A percentile compares a stretch with the other conserved stretches of the same genome.
Conservation (phyloP, 23 tunicate species). For the Botrylloides violaceus region DNA sequence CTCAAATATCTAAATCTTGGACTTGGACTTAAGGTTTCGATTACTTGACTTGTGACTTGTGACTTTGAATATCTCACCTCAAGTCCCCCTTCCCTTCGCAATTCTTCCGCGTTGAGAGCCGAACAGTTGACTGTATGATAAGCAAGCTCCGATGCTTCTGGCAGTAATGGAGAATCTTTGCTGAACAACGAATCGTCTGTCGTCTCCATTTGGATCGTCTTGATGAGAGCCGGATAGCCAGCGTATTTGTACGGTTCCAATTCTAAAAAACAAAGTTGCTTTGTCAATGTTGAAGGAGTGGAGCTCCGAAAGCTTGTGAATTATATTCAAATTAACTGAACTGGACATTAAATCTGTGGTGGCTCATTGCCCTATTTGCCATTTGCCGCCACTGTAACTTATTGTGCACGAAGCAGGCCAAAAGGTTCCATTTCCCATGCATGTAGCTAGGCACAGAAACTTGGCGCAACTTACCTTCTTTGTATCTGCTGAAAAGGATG, state of each 20-base stretch:
- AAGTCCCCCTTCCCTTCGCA: slow-evolving; percentile 81
- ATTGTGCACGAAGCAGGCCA: too few relatives aligned
- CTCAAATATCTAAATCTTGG: too few relatives aligned
- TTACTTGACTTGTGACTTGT: too few relatives aligned
- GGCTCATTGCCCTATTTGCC: neutral
- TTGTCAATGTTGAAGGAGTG: too few relatives aligned
- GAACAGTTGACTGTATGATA: slow-evolving; percentile 98
- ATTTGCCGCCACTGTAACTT: neutral
- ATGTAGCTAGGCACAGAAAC: too few relatives aligned
- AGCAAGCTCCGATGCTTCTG: slow-evolving; percentile 92
- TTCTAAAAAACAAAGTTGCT: too few relatives aligned
- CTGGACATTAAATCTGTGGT: too few relatives aligned
- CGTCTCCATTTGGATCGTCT: slow-evolving; percentile 83
- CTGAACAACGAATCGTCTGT: slow-evolving; percentile 79
- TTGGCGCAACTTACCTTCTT: slow-evolving; percentile 54
- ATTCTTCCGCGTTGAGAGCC: slow-evolving; percentile 97
- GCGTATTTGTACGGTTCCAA: slow-evolving; percentile 98
- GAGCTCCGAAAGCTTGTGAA: too few relatives aligned
- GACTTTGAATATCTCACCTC: slow-evolving; percentile 33
- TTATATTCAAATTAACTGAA: too few relatives aligned
- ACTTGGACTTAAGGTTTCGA: too few relatives aligned
- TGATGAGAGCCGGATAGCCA: slow-evolving; percentile 95
- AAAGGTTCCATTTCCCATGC: too few relatives aligned
- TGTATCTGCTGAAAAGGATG: slow-evolving; percentile 76
- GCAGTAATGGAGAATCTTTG: slow-evolving; percentile 74